Evolutionary conservation across 2,113 vertebrate species (phyloP).

Genomic region (Nicator chloris): DNA sequence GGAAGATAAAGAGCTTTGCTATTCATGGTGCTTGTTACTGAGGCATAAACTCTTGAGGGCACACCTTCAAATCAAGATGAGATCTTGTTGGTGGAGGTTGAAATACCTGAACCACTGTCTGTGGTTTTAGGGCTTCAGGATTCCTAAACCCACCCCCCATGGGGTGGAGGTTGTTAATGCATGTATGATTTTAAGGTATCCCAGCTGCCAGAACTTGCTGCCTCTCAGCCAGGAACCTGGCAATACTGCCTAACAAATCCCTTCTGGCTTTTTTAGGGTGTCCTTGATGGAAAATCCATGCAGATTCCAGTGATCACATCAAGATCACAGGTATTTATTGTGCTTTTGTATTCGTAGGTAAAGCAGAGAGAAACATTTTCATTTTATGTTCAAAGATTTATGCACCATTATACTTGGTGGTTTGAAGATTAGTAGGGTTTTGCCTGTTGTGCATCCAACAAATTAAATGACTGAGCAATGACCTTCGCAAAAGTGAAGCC

Average conservation of each 20-base stretch:
- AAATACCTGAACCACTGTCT: background rate
- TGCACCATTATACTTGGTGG: background rate
- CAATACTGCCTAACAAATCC: background rate
- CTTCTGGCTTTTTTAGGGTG: constrained; percentile 64
- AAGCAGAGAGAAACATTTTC: background rate
- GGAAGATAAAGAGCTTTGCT: background rate
- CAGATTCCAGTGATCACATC: constrained; percentile 85
- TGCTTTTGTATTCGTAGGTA: background rate
- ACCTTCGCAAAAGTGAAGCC: background rate
- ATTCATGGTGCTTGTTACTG: background rate
- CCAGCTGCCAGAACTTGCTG: background rate
- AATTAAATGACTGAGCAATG: background rate
- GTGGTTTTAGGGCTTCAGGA: background rate
- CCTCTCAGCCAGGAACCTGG: background rate
- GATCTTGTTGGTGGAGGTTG: background rate
- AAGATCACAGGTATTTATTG: constrained; percentile 85
- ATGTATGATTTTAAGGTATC: background rate
- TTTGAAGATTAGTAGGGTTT: background rate
- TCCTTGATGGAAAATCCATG: constrained; percentile 73
- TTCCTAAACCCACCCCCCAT: background rate
- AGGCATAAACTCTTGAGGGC: background rate
- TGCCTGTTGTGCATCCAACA: background rate
- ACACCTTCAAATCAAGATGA: background rate
- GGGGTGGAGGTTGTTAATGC: background rate
- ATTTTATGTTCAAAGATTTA: background rate